A percentile compares a stretch with the other conserved stretches of the same genome.
phyloP scores from a whole-genome alignment of 1,140 invertebrate species.

The Lepidurus packardi region DNA sequence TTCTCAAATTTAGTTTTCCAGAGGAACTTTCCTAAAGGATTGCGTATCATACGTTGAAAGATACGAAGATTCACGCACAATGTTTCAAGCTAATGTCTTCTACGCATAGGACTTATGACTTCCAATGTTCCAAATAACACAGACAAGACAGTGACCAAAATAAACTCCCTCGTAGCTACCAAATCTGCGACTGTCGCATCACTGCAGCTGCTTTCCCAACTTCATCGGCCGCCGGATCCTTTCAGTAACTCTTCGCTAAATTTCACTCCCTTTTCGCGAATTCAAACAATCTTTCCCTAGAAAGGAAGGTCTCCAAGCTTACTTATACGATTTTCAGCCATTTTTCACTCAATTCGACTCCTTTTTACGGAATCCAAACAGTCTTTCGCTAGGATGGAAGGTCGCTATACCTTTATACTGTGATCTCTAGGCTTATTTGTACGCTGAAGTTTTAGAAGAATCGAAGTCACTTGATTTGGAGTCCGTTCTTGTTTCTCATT shows the following conservation, averaged over 20 bases:
- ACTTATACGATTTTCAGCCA: background rate
- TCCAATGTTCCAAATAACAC: background rate
- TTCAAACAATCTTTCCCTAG: background rate
- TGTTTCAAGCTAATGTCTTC: too few species aligned
- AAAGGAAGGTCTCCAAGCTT: background rate
- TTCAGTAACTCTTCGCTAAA: background rate
- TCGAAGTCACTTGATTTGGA: background rate
- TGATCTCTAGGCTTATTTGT: background rate
- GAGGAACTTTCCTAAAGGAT: background rate
- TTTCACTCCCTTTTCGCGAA: background rate
- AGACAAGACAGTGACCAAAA: slow-evolving; percentile 4
- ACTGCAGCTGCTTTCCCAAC: background rate
- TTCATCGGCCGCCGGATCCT: background rate
- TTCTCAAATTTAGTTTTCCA: background rate
- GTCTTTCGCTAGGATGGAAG: background rate
- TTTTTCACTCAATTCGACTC: background rate
- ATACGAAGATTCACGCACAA: too few species aligned
- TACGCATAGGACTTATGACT: background rate
- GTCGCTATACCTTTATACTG: background rate
- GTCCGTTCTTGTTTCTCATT: background rate
- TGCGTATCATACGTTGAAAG: too few species aligned
- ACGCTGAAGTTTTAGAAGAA: background rate
- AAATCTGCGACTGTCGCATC: slow-evolving; percentile 17
- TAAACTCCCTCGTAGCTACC: background rate
- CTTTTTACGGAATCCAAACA: background rate